phyloP scores from a whole-genome alignment of 2,797 vertebrate genomes.

The Masticophis lateralis region DNA sequence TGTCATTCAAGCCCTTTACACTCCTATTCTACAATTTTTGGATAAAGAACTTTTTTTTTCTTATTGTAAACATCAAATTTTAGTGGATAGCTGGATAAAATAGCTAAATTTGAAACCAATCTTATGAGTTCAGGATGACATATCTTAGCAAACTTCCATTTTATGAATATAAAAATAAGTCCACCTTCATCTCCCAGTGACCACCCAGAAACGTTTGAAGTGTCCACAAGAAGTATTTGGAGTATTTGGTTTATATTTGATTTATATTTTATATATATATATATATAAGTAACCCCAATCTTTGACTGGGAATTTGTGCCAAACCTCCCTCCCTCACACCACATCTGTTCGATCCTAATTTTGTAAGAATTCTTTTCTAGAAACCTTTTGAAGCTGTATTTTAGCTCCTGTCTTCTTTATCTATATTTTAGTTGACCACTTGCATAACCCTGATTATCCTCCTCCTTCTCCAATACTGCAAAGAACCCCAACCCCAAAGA shows the following conservation, averaged over 20 bases:
- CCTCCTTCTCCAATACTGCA: not conserved
- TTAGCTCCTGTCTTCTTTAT: not conserved
- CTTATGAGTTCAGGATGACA: not conserved
- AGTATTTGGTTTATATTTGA: no score
- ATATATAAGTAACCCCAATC: not conserved
- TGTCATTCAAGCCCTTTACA: not conserved
- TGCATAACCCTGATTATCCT: not conserved
- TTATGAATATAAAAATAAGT: not conserved
- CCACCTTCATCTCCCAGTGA: no score
- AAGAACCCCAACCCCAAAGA: not conserved
- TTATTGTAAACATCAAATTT: no score
- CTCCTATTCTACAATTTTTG: no score
- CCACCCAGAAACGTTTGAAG: not conserved
- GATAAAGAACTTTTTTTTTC: no score
- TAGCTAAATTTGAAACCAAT: no score
- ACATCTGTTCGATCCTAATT: not conserved
- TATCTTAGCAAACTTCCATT: not conserved
- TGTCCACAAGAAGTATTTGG: not conserved
- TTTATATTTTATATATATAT: no score
- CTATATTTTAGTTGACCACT: not conserved
- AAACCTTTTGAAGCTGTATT: not conserved
- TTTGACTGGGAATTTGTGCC: not conserved
- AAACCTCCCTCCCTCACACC: not conserved
- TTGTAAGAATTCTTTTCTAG: not conserved
- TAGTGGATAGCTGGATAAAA: no score